Percentiles rank a stretch among this genome's conserved stretches.
Evolutionary conservation across 1,140 invertebrate genomes (phyloP).

Genomic region (Venturia canescens): DNA sequence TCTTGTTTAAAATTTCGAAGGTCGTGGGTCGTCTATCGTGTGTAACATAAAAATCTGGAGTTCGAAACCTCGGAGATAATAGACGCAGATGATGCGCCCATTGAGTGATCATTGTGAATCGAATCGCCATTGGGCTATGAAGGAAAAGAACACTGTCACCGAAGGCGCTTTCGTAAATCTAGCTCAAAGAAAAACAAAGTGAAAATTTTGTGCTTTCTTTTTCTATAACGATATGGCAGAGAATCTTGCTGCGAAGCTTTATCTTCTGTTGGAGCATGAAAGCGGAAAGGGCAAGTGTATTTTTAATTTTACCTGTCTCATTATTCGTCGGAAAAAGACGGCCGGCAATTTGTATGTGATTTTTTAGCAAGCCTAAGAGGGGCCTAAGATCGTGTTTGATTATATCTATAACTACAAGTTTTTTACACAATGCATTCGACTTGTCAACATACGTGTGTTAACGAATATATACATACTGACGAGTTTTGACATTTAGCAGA

Average conservation of each 20-base stretch:
- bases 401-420: background rate
- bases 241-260: slow-evolving; percentile 39
- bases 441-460: too few relatives aligned
- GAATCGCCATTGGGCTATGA: slow-evolving; percentile 7
- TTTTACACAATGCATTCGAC: background rate
- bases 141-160: slow-evolving; percentile 6
- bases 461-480: background rate
- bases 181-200: background rate
- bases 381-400: too few relatives aligned
- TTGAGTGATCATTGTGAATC: slow-evolving; percentile 1
- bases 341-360: too few relatives aligned
- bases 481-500: slow-evolving; percentile 4
- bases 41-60: background rate
- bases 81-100: background rate
- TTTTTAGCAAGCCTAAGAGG: background rate
- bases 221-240: slow-evolving; percentile 35
- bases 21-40: slow-evolving; percentile 22
- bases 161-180: slow-evolving; percentile 24
- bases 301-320: background rate
- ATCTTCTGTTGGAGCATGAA: slow-evolving; percentile 28
- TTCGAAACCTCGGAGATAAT: background rate
- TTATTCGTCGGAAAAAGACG: background rate
- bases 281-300: slow-evolving; percentile 25
- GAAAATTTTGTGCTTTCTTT: background rate
- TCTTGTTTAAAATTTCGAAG: slow-evolving; percentile 15